Evolutionary conservation across 2,113 vertebrate species (phyloP), one percentile per base, ranked within the genome.

Genomic region (Panurus biarmicus): DNA sequence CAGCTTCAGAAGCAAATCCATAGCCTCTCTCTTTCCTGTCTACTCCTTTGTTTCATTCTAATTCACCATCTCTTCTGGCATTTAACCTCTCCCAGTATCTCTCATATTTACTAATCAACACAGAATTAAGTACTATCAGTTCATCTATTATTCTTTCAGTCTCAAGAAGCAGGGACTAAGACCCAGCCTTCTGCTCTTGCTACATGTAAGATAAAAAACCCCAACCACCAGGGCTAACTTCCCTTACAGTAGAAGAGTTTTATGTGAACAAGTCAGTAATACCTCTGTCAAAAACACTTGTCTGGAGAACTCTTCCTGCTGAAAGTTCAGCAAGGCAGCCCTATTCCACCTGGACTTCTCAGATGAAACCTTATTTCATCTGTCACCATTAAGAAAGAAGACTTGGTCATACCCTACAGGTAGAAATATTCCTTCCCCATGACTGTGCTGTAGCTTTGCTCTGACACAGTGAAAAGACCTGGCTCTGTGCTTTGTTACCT

Each of bases 401-500:
- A 70, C 23, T n/a, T 31, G 11, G 19, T 66, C 21, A 29, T 40
- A 60, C 40, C 77, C 64, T 77, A 72, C 28, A 83, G 24, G 61
- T 14, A 60, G 47, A 74, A 53, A 70, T 40, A 22, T 25, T 77
- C 44, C 40, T 76, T 87, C 38, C 15, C 42, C 47, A 40, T 29
- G 56, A 2, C 36, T 76, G 35, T 40, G 57, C 33, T 54, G 33
- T 28, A 48, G 38, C 48, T 86, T 64, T 64, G 26, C 44, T 74
- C 60, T 71, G 38, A 73, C 47, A 33, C 0, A 29, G 36, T 9
- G 33, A 72, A 50, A 64, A 40, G 57, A 80, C n/a, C n/a, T 22
- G 17, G 18, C 33, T 72, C 70, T 3, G 3, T 48, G 45, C 42
- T 70, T 85, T 33, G 56, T 89, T 97, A 99, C 99, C 99, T 99